Base-by-base conservation (phyloP, 37 sponge, comb jelly and placozoan species). In the Chondrosia reniformis region DNA sequence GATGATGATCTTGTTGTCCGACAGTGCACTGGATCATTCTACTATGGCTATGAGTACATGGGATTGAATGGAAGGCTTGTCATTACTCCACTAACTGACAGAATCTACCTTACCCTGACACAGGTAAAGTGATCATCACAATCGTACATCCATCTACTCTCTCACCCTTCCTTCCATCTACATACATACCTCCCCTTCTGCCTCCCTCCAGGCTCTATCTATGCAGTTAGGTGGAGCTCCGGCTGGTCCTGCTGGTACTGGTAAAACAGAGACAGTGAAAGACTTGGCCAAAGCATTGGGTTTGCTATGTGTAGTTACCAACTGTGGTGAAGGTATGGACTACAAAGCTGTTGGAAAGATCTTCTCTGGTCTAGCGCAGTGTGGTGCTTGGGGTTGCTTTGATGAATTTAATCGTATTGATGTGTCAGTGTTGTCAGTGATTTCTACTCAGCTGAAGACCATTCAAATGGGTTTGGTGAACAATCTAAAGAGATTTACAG, bases 281-380 rank as follows among this genome's bases (percentile, higher is more conserved):
- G 99, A 98, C 78, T 69, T 98, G 24, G 99, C 99, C 45, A 98
- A 98, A 71, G 99, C 99, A 22, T 74, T 98, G 86, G 99, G 96
- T 22, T 84, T 98, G 33, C 86, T 98, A n/a, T 98, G 99, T 77
- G 91, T 98, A 41, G 99, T 98, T 41, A 98, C 99, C 73, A 98
- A 98, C 91, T 98, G 99, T 83, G 99, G 99, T 40, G 99, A 98
- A 71, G 99, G 99, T 15, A 98, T 98, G 99, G 99, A 98, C 84
- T 98, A 81, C 79, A 98, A 98, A 87, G 98, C 98, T 66, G 97
- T 97, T 46, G 98, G 98, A 40, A 97, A 97, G 93, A 84, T 97
- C 22, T 97, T 86, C 88, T 92, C 96, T 76, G 98, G 98, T n/a
- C 84, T 97, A 76, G 85, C 90, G 42, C 98, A 97, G 93, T 97